phyloP scores from a whole-genome alignment of 2,797 vertebrate genomes.

The Apogon talboti region DNA sequence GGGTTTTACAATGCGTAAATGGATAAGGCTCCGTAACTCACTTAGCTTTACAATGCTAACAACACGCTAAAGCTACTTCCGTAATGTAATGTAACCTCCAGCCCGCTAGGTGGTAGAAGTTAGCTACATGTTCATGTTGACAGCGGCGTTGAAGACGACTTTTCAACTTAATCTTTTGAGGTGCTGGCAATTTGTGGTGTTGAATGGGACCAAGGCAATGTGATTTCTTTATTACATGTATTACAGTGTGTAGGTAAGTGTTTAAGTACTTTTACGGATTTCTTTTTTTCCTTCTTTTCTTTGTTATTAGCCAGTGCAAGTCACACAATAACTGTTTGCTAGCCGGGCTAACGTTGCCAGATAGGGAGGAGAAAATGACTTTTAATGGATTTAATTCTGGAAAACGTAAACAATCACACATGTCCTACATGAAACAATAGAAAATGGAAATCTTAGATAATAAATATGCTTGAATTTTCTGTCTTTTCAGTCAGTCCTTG shows the following conservation, averaged over 20 bases:
- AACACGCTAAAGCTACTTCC: conserved; percentile 38
- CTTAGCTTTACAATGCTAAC: conserved; percentile 31
- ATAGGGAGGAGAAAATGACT: too few species aligned
- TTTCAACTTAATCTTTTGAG: neutral
- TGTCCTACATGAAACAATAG: too few species aligned
- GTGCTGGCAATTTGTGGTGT: too few species aligned
- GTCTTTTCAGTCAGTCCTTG: too few species aligned
- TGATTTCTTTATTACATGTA: neutral
- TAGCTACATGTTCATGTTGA: neutral
- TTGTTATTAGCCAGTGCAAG: too few species aligned
- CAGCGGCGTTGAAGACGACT: neutral
- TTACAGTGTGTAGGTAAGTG: conserved; percentile 20
- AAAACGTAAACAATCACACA: too few species aligned
- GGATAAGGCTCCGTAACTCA: too few species aligned
- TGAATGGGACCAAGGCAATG: neutral
- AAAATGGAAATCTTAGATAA: neutral
- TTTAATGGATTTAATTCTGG: too few species aligned
- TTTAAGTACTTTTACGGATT: too few species aligned
- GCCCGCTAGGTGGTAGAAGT: neutral
- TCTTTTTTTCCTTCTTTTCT: too few species aligned
- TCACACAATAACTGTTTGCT: conserved; percentile 7
- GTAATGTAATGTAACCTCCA: conserved; percentile 10
- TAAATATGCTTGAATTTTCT: too few species aligned
- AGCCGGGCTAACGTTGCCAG: conserved; percentile 13
- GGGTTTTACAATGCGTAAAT: accelerated